Percentiles rank a stretch among this genome's conserved stretches.
Evolutionary conservation across 2,888 invertebrate species (phyloP).

Genomic region (Pristionchus fissidentatus): DNA sequence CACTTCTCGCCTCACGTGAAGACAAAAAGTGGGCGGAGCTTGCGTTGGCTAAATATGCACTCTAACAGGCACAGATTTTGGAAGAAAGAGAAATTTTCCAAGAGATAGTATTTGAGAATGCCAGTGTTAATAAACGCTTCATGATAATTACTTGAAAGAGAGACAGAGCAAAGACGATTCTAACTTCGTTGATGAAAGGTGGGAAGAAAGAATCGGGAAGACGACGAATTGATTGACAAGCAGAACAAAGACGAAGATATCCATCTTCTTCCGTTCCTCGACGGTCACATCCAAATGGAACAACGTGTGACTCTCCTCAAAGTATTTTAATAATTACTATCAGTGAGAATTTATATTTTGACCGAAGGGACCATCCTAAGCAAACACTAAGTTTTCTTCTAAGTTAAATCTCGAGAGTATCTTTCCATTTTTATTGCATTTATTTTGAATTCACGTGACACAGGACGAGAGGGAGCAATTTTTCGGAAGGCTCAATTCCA

Average conservation of each 20-base stretch:
- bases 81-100: too few species aligned
- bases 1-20: too few species aligned
- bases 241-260: slow-evolving; percentile 74
- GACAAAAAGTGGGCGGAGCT: too few species aligned
- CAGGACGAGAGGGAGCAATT: too few species aligned
- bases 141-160: too few species aligned
- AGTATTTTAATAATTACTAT: neutral
- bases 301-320: slow-evolving; percentile 74
- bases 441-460: too few species aligned
- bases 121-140: neutral
- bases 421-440: too few species aligned
- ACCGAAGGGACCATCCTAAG: neutral
- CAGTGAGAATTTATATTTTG: neutral
- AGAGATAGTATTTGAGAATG: neutral
- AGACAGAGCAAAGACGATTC: neutral
- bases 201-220: slow-evolving; percentile 75
- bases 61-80: too few species aligned
- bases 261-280: slow-evolving; percentile 75
- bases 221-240: slow-evolving; percentile 74
- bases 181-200: slow-evolving; percentile 76
- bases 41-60: too few species aligned
- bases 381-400: neutral
- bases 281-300: slow-evolving; percentile 75
- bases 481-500: too few species aligned
- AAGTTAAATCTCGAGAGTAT: too few species aligned